Conservation (phyloP, 2,797 vertebrate genomes). For the Falco peregrinus region DNA sequence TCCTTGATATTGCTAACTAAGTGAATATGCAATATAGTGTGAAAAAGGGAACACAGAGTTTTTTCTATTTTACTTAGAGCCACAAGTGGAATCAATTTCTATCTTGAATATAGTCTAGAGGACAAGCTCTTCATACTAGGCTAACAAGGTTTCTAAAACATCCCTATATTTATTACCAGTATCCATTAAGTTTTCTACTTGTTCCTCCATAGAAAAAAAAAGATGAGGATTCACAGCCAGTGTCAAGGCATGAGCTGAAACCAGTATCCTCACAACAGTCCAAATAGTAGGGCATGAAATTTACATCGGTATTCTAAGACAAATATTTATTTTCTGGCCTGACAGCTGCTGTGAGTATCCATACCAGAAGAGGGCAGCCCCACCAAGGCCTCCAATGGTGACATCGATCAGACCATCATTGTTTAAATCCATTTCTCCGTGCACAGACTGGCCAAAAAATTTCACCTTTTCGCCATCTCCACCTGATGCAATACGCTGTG, state of each 20-base stretch:
- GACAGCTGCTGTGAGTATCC: conserved; percentile 38
- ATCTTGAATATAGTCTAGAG: not conserved
- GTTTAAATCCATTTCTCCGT: conserved; percentile 95
- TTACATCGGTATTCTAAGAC: not conserved
- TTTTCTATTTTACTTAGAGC: not conserved
- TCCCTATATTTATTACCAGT: not conserved
- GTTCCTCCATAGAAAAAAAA: not conserved
- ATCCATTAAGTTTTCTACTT: not conserved
- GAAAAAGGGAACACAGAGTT: not conserved
- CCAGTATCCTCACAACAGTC: not conserved
- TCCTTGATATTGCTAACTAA: not conserved
- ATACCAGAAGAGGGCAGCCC: conserved; percentile 94
- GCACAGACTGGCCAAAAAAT: conserved; percentile 97
- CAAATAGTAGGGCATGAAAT: not conserved
- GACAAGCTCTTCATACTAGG: not conserved
- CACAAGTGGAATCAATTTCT: not conserved
- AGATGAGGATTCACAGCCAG: not conserved
- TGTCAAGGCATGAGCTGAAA: not conserved
- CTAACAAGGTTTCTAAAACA: not conserved
- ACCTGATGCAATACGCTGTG: conserved; percentile 90
- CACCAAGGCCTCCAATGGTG: conserved; percentile 94
- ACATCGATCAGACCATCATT: conserved; percentile 92
- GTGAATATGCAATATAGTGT: not conserved
- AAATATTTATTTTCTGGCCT: not conserved
- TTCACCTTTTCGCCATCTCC: conserved; percentile 91